Base-by-base conservation (phyloP, 1,140 invertebrate genomes). In the Diuraphis noxia region DNA sequence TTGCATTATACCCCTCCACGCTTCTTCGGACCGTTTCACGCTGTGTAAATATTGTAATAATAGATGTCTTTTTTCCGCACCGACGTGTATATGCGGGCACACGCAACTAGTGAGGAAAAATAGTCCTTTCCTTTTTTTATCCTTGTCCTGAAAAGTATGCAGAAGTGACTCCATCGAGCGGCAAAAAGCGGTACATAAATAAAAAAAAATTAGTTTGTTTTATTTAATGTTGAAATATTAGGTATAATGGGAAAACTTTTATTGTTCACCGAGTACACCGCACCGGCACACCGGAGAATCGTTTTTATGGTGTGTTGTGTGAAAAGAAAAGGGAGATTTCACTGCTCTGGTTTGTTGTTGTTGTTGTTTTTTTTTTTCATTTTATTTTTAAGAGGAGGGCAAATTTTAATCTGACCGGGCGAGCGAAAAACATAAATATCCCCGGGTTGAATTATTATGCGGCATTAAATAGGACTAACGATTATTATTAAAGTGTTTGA, bases 231-330 rank as follows among this genome's bases (percentile, higher is more conserved):
- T 46, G 77, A 91, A 91, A 81, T 91, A 91, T 91, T 91, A 91
- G 89, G 89, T 91, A 40, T 91, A 91, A 91, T 91, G 89, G 89
- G 89, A 91, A 91, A 91, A 91, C 72, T 91, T 91, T 91, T 91
- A 91, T 91, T 91, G 72, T 91, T 81, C 89, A 17, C 88, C 89
- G 88, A 43, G 63, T 40, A 43, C 63, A 63, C 38, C 56, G 38
- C 25, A 52, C 86, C 36, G 38, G 49, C 86, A 36, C 88, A 77
- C 63, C 89, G 72, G 72, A 46, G 89, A 91, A 91, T 41, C 63
- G 89, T 91, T 91, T 91, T 91, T 91, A 81, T 52, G 89, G 89
- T 81, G 63, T 49, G 88, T 90, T 30, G 72, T 89, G 38, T 91
- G 72, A 91, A 91, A 91, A 91, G 72, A 91, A 79, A 77, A 79